phyloP scores from a whole-genome alignment of 2,797 vertebrate species.

The Mus minutoides region DNA sequence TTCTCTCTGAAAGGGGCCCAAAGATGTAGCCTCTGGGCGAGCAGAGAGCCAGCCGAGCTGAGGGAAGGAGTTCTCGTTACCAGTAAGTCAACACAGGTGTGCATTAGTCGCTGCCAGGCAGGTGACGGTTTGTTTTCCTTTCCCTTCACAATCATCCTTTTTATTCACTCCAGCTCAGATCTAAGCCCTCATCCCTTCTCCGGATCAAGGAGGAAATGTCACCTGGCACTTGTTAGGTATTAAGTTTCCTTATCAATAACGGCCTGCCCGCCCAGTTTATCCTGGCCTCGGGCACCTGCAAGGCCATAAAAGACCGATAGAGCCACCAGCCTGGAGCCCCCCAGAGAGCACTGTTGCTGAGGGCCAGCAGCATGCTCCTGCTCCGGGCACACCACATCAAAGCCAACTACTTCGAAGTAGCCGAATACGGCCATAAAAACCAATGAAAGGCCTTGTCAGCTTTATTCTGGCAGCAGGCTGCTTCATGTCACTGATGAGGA shows the following conservation, averaged over 20 bases:
- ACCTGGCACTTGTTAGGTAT: background rate
- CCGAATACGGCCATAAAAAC: background rate
- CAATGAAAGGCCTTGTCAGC: background rate
- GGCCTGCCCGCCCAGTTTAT: conserved; percentile 35
- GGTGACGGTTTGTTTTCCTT: background rate
- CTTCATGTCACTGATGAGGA: fast-evolving
- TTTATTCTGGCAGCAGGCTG: fast-evolving
- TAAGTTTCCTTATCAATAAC: conserved; percentile 73
- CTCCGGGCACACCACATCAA: background rate
- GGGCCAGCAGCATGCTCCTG: background rate
- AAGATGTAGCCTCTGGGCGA: conserved; percentile 8
- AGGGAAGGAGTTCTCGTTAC: background rate
- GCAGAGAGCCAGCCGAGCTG: fast-evolving
- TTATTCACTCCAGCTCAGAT: conserved; percentile 26
- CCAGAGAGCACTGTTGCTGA: background rate
- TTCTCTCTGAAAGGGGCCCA: background rate
- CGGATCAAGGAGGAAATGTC: background rate
- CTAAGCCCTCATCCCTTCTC: background rate
- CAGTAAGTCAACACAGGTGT: conserved; percentile 74
- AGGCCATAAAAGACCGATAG: conserved; percentile 47
- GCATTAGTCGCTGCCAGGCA: background rate
- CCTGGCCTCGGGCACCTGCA: conserved; percentile 48
- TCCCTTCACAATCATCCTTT: conserved; percentile 39
- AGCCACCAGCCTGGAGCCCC: background rate
- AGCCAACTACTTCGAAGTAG: background rate